Evolutionary conservation across 2,113 vertebrate species (phyloP).

Genomic region (Amia ocellicauda): DNA sequence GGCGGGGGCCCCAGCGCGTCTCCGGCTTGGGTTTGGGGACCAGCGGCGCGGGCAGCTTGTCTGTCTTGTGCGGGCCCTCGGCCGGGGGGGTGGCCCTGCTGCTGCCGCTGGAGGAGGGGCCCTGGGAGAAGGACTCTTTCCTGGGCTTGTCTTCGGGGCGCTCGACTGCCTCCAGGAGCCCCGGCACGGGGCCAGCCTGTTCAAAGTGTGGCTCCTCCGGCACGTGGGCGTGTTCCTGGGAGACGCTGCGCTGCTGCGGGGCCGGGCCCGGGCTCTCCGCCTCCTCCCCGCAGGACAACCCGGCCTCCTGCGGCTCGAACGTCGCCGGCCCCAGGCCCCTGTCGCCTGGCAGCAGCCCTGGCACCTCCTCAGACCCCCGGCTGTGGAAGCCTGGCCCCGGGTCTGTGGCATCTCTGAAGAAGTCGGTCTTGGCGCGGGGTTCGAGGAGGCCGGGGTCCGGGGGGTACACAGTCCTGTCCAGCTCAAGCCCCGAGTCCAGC

Average conservation of each 20-base stretch:
- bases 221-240: conserved; percentile 82
- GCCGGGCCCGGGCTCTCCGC: conserved; percentile 64
- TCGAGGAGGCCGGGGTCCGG: conserved; percentile 77
- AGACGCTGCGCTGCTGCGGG: conserved; percentile 80
- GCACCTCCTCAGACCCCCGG: conserved; percentile 72
- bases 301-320: conserved; percentile 70
- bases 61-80: conserved; percentile 72
- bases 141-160: conserved; percentile 76
- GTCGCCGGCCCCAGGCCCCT: conserved; percentile 49
- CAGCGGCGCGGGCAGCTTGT: conserved; percentile 69
- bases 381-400: conserved; percentile 67
- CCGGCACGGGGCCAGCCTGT: conserved; percentile 53
- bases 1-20: conserved; percentile 88
- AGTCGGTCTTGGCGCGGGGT: conserved; percentile 73
- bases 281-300: conserved; percentile 73
- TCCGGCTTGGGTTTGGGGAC: conserved; percentile 85
- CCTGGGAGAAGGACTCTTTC: conserved; percentile 73
- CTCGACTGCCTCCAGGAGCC: conserved; percentile 71
- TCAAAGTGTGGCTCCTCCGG: conserved; percentile 83
- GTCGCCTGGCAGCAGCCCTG: conserved; percentile 63
- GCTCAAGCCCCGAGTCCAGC: conserved; percentile 59
- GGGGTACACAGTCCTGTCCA: conserved; percentile 69
- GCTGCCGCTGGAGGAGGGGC: conserved; percentile 45
- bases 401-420: conserved; percentile 77
- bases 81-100: conserved; percentile 58